These are phyloP conservation scores for Bactericera cockerelli DNA, from an alignment of 1,140 invertebrate genomes.

Conservation along the genomic window DNA sequence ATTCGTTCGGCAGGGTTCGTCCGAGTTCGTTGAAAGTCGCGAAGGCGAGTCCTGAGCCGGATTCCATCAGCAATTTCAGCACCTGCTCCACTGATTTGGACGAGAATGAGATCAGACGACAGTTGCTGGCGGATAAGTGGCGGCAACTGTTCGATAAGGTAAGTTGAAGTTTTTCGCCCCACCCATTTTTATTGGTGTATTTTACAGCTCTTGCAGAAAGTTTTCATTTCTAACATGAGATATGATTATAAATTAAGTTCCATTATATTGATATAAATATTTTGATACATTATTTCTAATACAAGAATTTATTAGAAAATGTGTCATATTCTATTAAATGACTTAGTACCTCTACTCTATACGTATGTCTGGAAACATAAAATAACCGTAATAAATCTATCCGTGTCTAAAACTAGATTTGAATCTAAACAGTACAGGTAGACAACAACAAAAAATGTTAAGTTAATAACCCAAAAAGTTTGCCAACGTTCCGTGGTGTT, in stretches of 20 bases:
- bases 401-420: no score
- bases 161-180: conserved; percentile 28
- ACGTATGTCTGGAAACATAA: no score
- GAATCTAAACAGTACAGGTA: no score
- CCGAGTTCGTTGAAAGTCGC: no score
- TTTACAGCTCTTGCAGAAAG: not conserved
- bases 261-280: not conserved
- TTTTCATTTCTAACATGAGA: not conserved
- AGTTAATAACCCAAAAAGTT: no score
- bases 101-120: not conserved
- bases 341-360: no score
- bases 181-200: not conserved
- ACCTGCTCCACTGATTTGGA: conserved; percentile 6
- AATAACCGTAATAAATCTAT: no score
- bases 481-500: no score
- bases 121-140: conserved; percentile 42
- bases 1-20: no score
- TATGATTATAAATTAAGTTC: not conserved
- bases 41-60: conserved; percentile 1
- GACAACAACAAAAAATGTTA: no score
- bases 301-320: not conserved
- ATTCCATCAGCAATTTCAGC: not conserved
- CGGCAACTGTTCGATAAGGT: conserved; percentile 70
- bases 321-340: no score
- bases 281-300: not conserved